Evolutionary conservation across 2,888 invertebrate species (phyloP), one percentile per base, ranked within the genome.

Genomic region (Psylliodes chrysocephalus): DNA sequence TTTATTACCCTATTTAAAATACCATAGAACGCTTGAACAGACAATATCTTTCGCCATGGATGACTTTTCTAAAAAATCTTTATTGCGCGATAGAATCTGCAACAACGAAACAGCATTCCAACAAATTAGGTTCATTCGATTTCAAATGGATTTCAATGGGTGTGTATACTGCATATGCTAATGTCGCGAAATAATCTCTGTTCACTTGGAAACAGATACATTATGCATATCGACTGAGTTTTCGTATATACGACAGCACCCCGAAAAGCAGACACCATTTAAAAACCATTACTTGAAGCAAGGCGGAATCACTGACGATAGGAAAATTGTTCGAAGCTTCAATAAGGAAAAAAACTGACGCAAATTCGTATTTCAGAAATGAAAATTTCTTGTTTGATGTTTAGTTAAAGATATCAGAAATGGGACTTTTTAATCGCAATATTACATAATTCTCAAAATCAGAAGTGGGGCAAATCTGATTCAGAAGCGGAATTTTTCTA

Each of bases 101-200:
- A 18, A 12, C 40, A n/a, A 40, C 40, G 53, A 51, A n/a, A 53
- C 44, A 33, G 42, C 30, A 42, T 61, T 61, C 47, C 54, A 38
- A 54, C 61, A 54, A 61, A 61, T 61, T 61, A 60, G 42, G 42
- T 18, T 51, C 54, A 61, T 61, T 51, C 40, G 35, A 12, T 49
- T 63, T 65, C 63, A 67, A 67, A 54, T 59, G 69, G 35, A 12
- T 49, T 63, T 65, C 63, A 67, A 67, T 57, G 61, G 69, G 71
- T 67, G 73, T 51, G 71, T 64, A 68, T 64, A 68, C 65, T 64
- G 40, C 66, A 67, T 68, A 73, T 78, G 77, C 76, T 78, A 79
- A 78, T 78, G 78, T 77, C 70, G 71, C 64, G 77, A 77, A 78
- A 78, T 78, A 76, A 78, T n/a, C 7, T 7, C 40, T n/a, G 40